phyloP scores from a whole-genome alignment of 2,888 invertebrate genomes.

The Lasioglossum malachurum region DNA sequence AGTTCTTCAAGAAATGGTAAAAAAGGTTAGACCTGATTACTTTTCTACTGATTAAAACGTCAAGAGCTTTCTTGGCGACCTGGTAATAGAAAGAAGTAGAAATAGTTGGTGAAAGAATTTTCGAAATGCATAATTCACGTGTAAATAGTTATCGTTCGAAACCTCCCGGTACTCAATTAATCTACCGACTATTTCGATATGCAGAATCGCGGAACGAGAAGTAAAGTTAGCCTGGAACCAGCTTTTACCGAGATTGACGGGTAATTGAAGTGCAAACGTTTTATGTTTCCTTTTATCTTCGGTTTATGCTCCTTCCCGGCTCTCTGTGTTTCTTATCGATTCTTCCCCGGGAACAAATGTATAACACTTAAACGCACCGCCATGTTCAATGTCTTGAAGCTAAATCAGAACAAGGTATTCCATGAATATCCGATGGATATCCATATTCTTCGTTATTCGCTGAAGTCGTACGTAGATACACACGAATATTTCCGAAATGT shows the following conservation, averaged over 20 bases:
- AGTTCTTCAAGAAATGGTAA: too few species aligned
- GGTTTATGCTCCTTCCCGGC: constrained; percentile 22
- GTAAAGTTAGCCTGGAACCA: constrained; percentile 21
- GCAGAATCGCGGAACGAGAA: constrained; percentile 23
- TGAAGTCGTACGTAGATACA: background rate
- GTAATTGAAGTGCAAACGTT: constrained; percentile 47
- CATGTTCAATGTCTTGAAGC: constrained; percentile 17
- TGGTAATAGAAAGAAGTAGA: too few species aligned
- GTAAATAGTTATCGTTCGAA: background rate
- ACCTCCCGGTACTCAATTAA: background rate
- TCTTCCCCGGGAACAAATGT: constrained; percentile 22
- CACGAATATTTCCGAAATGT: constrained; percentile 26
- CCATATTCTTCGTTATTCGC: constrained; percentile 32
- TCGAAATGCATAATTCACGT: background rate
- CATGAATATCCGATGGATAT: constrained; percentile 46
- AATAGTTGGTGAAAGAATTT: background rate
- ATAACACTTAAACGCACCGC: constrained; percentile 28
- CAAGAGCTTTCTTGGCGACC: too few species aligned
- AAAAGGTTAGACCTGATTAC: too few species aligned
- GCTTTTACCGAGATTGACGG: constrained; percentile 50
- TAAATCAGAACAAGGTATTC: constrained; percentile 42
- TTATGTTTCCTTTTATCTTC: constrained; percentile 44
- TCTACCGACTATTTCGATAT: constrained; percentile 13
- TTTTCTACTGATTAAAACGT: too few species aligned
- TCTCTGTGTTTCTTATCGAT: constrained; percentile 40